phyloP scores from a whole-genome alignment of 1,140 invertebrate genomes.

The Diachasma alloeum region DNA sequence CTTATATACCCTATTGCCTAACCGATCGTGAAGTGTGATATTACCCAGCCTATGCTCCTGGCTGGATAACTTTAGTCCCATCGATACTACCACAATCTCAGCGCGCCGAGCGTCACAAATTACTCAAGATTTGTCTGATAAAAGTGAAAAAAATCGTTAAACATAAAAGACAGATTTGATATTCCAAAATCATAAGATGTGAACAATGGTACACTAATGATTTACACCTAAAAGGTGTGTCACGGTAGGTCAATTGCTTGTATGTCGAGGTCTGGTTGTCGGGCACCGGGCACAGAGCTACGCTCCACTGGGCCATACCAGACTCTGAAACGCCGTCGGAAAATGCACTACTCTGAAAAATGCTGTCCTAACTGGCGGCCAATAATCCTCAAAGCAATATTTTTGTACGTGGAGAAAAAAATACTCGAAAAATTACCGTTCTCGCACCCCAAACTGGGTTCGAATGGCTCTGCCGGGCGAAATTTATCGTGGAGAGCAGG shows the following conservation, averaged over 20 bases:
- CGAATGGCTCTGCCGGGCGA: too few species aligned
- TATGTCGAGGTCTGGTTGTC: conserved; percentile 22
- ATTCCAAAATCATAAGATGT: background rate
- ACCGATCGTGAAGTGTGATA: conserved; percentile 36
- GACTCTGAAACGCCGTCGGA: conserved; percentile 23
- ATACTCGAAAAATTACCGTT: too few species aligned
- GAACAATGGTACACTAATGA: background rate
- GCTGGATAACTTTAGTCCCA: conserved; percentile 7
- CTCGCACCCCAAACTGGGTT: too few species aligned
- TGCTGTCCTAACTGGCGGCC: background rate
- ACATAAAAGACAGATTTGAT: background rate
- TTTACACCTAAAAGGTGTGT: conserved; percentile 1
- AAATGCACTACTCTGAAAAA: conserved; percentile 24
- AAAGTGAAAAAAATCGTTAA: background rate
- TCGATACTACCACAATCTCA: background rate
- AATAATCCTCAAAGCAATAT: conserved; percentile 12
- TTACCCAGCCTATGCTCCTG: conserved; percentile 6
- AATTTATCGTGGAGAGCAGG: too few species aligned
- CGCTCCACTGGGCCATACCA: conserved; percentile 35
- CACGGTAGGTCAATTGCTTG: conserved; percentile 27
- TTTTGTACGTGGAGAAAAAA: background rate
- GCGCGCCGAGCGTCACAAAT: background rate
- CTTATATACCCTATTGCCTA: conserved; percentile 34
- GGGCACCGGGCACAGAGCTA: conserved; percentile 3
- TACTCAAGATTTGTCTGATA: background rate